phyloP scores from a whole-genome alignment of 2,888 invertebrate genomes.

The Brassicogethes aeneus region DNA sequence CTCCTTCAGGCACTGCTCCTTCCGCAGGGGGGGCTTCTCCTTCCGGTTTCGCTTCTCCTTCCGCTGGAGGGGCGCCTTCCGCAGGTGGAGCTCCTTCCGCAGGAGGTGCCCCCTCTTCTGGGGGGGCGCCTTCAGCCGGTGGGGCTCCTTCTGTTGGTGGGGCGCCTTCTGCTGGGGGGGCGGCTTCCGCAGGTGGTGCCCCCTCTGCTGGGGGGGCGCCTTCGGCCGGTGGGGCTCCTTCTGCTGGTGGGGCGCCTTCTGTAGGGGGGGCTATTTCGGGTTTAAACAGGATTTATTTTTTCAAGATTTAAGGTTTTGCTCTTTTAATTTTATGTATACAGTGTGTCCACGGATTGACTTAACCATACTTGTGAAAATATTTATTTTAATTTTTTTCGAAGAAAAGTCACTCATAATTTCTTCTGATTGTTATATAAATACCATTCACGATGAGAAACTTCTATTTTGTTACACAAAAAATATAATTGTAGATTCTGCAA shows the following conservation, averaged over 20 bases:
- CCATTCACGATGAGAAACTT: too few species aligned
- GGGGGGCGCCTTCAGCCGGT: constrained; percentile 29
- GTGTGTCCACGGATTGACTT: too few species aligned
- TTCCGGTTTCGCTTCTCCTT: constrained; percentile 31
- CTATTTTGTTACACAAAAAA: too few species aligned
- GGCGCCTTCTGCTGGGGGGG: constrained; percentile 8
- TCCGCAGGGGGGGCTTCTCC: constrained; percentile 33
- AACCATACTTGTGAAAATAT: too few species aligned
- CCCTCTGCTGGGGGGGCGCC: constrained; percentile 18
- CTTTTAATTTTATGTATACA: too few species aligned
- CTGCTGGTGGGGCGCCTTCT: constrained; percentile 16
- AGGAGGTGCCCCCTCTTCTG: constrained; percentile 31
- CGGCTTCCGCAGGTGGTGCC: constrained; percentile 31
- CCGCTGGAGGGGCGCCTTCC: constrained; percentile 26
- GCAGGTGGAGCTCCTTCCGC: constrained; percentile 25
- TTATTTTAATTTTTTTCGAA: too few species aligned
- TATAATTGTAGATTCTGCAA: too few species aligned
- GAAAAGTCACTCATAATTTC: too few species aligned
- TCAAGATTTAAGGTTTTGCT: too few species aligned
- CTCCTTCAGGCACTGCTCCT: constrained; percentile 21
- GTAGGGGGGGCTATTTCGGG: too few species aligned
- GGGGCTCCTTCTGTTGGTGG: constrained; percentile 32
- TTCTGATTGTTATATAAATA: too few species aligned
- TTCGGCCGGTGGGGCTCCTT: constrained; percentile 20
- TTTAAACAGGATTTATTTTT: too few species aligned